Evolutionary conservation across 2,797 vertebrate genomes (phyloP).

Genomic region (Hybognathus amarus): DNA sequence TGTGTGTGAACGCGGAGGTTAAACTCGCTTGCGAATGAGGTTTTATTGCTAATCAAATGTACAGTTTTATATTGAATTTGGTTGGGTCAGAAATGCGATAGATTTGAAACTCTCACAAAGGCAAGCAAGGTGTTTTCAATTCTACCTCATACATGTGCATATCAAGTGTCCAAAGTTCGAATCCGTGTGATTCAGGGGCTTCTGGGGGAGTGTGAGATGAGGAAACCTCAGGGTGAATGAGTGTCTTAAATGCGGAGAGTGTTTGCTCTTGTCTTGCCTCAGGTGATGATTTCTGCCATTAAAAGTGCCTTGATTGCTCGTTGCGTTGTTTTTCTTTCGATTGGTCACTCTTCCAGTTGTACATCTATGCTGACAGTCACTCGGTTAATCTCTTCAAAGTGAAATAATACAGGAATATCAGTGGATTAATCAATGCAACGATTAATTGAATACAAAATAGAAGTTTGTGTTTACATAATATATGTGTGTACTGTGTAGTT

Average conservation of each 20-base stretch:
- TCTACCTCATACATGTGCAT: slow-evolving; percentile 53
- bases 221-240: neutral
- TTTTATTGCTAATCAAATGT: slow-evolving; percentile 16
- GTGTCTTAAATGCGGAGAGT: slow-evolving; percentile 13
- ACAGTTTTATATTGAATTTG: slow-evolving; percentile 30
- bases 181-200: neutral
- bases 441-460: too few relatives aligned
- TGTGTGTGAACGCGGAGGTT: neutral
- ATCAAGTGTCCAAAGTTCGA: slow-evolving; percentile 52
- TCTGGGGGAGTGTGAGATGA: neutral
- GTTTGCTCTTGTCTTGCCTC: slow-evolving; percentile 56
- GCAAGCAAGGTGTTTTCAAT: slow-evolving; percentile 47
- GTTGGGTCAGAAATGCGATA: neutral
- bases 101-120: slow-evolving; percentile 25
- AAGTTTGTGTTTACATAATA: too few relatives aligned
- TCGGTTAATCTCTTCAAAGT: too few relatives aligned
- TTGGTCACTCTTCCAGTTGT: neutral
- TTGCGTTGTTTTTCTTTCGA: slow-evolving; percentile 3
- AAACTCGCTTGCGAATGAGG: slow-evolving; percentile 24
- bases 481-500: too few relatives aligned
- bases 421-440: too few relatives aligned
- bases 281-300: slow-evolving; percentile 62
- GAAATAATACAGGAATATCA: neutral
- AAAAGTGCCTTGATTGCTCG: slow-evolving; percentile 71
- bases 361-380: neutral